phyloP scores from a whole-genome alignment of 1,140 invertebrate genomes.

The Pachyrhynchus sulphureomaculatus region DNA sequence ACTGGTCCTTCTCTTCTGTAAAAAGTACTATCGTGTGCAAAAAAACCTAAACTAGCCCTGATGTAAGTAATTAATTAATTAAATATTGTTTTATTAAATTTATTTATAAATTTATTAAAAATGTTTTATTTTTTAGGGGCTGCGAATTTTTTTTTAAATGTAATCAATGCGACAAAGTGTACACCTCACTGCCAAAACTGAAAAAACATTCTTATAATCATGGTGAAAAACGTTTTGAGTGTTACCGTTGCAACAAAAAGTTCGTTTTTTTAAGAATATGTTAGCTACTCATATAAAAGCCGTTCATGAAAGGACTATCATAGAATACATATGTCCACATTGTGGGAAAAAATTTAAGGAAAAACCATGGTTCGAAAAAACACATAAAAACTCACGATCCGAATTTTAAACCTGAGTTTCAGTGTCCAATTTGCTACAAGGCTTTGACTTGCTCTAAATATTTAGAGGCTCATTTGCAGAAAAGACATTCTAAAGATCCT shows the following conservation, averaged over 20 bases:
- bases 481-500: slow-evolving; percentile 4
- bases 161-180: slow-evolving; percentile 37
- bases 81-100: too few relatives aligned
- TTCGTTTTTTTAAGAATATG: slow-evolving; percentile 14
- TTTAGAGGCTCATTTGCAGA: slow-evolving; percentile 37
- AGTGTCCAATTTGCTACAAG: slow-evolving; percentile 52
- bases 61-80: too few relatives aligned
- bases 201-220: slow-evolving; percentile 53
- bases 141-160: slow-evolving; percentile 11
- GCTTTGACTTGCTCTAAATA: slow-evolving; percentile 41
- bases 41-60: too few relatives aligned
- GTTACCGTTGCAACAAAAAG: slow-evolving; percentile 12
- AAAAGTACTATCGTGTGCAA: too few relatives aligned
- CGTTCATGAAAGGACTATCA: not conserved
- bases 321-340: slow-evolving; percentile 13
- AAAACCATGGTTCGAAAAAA: slow-evolving; percentile 17
- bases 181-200: slow-evolving; percentile 36
- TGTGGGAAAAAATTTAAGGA: slow-evolving; percentile 20
- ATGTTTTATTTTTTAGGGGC: not conserved
- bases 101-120: not conserved
- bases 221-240: slow-evolving; percentile 50
- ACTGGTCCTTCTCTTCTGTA: too few relatives aligned
- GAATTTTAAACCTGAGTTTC: slow-evolving; percentile 12
- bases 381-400: slow-evolving; percentile 21
- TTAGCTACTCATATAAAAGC: slow-evolving; percentile 8